phyloP scores from a whole-genome alignment of 2,797 vertebrate genomes.

The Anabas testudineus region DNA sequence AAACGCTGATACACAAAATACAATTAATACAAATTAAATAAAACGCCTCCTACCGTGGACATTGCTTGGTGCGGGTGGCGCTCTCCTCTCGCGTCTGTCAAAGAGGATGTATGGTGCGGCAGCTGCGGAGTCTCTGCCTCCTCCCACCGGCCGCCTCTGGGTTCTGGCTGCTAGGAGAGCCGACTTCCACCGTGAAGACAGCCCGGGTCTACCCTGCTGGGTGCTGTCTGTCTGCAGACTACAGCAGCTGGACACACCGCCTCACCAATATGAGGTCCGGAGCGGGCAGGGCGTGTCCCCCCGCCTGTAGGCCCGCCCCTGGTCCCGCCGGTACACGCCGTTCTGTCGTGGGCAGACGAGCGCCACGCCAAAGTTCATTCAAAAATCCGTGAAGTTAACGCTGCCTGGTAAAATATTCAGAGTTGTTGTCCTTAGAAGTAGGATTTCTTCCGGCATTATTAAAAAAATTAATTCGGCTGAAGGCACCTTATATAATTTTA shows the following conservation, averaged over 20 bases:
- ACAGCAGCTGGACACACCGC: constrained; percentile 16
- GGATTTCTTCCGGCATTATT: not conserved
- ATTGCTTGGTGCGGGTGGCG: constrained; percentile 46
- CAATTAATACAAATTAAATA: not conserved
- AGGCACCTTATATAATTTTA: not conserved
- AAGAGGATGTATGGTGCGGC: constrained; percentile 52
- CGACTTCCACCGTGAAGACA: constrained; percentile 31
- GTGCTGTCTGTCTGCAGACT: constrained; percentile 24
- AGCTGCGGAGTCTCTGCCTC: constrained; percentile 72
- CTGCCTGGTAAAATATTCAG: not conserved
- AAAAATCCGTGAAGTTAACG: constrained; percentile 7
- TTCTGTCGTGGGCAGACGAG: not conserved
- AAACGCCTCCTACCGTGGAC: constrained; percentile 62
- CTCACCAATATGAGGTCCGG: constrained; percentile 4
- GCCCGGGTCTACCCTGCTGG: constrained; percentile 1
- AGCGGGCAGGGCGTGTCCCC: constrained; percentile 54
- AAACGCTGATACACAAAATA: fast-evolving
- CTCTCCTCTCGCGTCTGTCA: constrained; percentile 56
- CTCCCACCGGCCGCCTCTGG: constrained; percentile 71
- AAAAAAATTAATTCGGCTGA: not conserved
- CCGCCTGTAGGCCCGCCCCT: constrained; percentile 48
- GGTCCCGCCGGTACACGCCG: constrained; percentile 13
- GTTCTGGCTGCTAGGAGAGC: constrained; percentile 50
- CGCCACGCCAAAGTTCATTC: constrained; percentile 31
- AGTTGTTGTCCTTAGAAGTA: not conserved